Base-by-base conservation (phyloP, 37 sponge, comb jelly and placozoan species). In the Tethya wilhelma region DNA sequence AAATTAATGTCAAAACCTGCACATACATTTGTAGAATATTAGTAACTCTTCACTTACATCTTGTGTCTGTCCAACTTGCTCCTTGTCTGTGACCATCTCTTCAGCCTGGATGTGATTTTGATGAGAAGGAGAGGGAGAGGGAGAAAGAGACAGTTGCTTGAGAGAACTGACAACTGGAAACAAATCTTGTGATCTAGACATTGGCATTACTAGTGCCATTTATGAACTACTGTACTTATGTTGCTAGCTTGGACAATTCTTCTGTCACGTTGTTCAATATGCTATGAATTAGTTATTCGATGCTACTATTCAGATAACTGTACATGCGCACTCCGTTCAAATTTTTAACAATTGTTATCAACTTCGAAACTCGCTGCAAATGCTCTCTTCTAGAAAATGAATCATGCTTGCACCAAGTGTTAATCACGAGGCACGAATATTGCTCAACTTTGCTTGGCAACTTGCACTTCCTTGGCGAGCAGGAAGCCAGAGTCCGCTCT, bases 41-140 rank as follows among this genome's bases (percentile, higher is more conserved):
- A 17, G n/a, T 59, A 29, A 28, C 4, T 2, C 2, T 2, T 8
- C 62, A 66, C 79, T 67, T 55, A 73, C 79, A 63, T 66, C 75
- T 2, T 67, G 36, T 38, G 12, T 38, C 42, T 59, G 67, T 44
- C 9, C 43, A 1, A 34, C 33, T 28, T 57, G 59, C 2, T 75
- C 75, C 30, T 73, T 73, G 75, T 70, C 81, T 38, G 79, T 87
- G 37, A 80, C 59, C 87, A 74, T 73, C 4, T 86, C 86, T 37
- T 84, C 84, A 9, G 33, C 22, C 77, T 75, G 84, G 19, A 29
- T 41, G 29, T 38, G 80, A 19, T 23, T 23, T 38, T 32, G 6
- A 56, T 29, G 23, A 2, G 6, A 11, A 46, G 55, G 22, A 19
- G 55, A 30, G 4, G 5, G 46, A 41, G 53, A 0, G 20, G 79